Base-by-base conservation (phyloP, 2,113 vertebrate species). In the Bufo bufo region DNA sequence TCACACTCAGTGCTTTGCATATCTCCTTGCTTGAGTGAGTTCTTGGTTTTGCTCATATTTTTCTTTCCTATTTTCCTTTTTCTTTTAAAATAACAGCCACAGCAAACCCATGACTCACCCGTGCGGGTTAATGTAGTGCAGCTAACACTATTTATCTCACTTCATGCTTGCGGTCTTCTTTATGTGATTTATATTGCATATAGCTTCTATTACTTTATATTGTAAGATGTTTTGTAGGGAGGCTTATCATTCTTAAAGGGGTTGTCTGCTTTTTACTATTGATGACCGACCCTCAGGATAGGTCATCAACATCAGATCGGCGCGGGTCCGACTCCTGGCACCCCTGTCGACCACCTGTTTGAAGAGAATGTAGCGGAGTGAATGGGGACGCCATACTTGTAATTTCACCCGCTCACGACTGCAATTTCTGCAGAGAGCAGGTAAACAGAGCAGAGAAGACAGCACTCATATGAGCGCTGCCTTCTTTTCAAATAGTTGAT, bases 1-100 rank as follows among this genome's bases (percentile, higher is more conserved):
- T 87, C 49, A 87, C 61, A 71, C 77, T 58, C 45, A n/a, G 43
- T 10, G 54, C 17, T 82, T 87, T 88, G 86, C 86, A 88, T 88
- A 82, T 17, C 56, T 59, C 74, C 33, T 74, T 17, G 80, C 86
- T 88, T 88, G 79, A 83, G 11, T 23, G 63, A 75, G 47, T 63
- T 81, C 77, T 81, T 59, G 17, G 52, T 83, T 88, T 82, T 72
- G 85, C 61, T 84, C 61, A 84, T 33, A 19, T 49, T 50, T 77
- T 58, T 77, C 17, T 85, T 75, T 75, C 43, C 72, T 49, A 75
- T 20, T 75, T 75, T 75, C 45, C 45, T 75, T 49, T 75, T 23
- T 52, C 66, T 84, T 54, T 84, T 49, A 82, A 11, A 47, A 47
- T 61, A 69, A 47, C 23, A 72, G 6, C 49, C 83, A 63, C 79